Percentiles rank a stretch among this genome's conserved stretches.
phyloP scores from a whole-genome alignment of 2,888 invertebrate species.

The Troglohyphantes excavatus region DNA sequence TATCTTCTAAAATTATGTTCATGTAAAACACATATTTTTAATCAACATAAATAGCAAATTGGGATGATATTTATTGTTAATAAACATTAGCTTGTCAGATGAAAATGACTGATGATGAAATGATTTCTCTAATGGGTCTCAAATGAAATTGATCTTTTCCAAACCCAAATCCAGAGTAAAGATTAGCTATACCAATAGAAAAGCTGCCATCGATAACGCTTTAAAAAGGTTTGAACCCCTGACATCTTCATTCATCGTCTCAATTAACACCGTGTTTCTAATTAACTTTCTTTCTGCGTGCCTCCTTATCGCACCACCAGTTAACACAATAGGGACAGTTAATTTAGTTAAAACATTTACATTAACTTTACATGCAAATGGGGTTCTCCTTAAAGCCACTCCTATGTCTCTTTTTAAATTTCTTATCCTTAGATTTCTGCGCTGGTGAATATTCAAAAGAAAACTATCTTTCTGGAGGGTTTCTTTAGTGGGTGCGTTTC shows the following conservation, averaged over 20 bases:
- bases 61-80: not conserved
- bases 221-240: constrained; percentile 7
- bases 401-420: not conserved
- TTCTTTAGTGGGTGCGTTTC: not conserved
- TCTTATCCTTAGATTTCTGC: not conserved
- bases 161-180: not conserved
- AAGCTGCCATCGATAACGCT: not conserved
- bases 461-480: not conserved
- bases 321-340: constrained; percentile 3
- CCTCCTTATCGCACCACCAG: not conserved
- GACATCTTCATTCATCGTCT: constrained; percentile 8
- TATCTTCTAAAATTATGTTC: too few relatives aligned
- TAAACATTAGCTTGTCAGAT: not conserved
- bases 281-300: constrained; percentile 24
- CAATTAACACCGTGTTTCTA: constrained; percentile 46
- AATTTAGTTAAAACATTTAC: constrained; percentile 48
- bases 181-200: not conserved
- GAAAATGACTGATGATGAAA: not conserved
- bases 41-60: too few relatives aligned
- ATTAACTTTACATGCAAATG: constrained; percentile 41
- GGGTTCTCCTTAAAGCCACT: not conserved
- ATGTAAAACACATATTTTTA: too few relatives aligned
- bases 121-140: not conserved
- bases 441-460: not conserved
- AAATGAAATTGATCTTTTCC: not conserved